Evolutionary conservation across 1,140 invertebrate genomes (phyloP), one percentile per base, ranked within the genome.

Genomic region (Pseudomyrmex pallidus): DNA sequence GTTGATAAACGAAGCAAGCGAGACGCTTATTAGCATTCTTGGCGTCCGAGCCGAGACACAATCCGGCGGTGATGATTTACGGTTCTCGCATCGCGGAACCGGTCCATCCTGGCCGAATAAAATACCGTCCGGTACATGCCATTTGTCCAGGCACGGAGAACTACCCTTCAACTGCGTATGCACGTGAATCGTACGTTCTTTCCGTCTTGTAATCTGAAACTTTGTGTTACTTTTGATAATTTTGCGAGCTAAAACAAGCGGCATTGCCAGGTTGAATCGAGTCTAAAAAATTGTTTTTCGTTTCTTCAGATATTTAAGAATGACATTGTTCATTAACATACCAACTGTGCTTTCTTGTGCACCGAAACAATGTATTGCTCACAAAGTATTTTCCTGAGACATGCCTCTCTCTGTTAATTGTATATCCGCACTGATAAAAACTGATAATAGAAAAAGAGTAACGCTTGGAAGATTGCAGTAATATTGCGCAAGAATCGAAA

Each of bases 11-110:
- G 62, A 67, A 89, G 5, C 35, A 72, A 48, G 61, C 85, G 88
- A 87, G 67, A 62, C 67, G 84, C 80, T 85, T 83, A 91, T 92
- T 92, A 91, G 78, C 91, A 91, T 92, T 91, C 85, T 80, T 62
- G 87, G 35, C 61, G 70, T 85, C 72, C 9, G 54, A 61, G 74
- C 57, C 76, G 83, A 35, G 35, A 84, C 85, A 84, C 87, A 88
- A 90, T 90, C 88, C 88, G 85, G 62, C 57, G 82, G 52, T 87
- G 5, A 91, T 92, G 91, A 92, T 91, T 92, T 92, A 92, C 89
- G 89, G 86, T 90, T 87, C 56, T 84, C 85, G 83, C 85, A 66
- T 78, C 57, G 80, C 76, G 85, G 85, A 91, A 92, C 91, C 91
- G 91, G 91, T 91, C 87, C 86, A 83, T 68, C 70, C 78, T 78